These are phyloP conservation scores for Ceratothoa steindachneri DNA, from an alignment of 2,888 invertebrate genomes.

Conservation along the genomic window DNA sequence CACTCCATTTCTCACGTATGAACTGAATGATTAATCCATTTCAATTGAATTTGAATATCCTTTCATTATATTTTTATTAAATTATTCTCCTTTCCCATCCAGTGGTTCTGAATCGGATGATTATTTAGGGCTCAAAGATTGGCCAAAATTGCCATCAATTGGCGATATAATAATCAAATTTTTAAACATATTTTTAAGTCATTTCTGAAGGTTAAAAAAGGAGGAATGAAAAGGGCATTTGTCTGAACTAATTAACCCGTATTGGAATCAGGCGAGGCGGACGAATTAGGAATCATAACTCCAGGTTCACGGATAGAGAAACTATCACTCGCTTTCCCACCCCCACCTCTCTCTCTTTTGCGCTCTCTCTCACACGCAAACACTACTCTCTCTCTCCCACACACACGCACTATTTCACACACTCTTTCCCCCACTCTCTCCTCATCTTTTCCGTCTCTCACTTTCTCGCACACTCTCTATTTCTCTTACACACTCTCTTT, in stretches of 20 bases:
- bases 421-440: no score
- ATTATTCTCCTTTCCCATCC: not conserved
- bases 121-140: not conserved
- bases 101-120: not conserved
- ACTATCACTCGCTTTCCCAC: no score
- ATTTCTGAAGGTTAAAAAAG: no score
- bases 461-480: not conserved
- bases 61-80: not conserved
- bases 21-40: not conserved
- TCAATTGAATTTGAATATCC: slow-evolving; percentile 1
- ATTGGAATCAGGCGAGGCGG: not conserved
- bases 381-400: no score
- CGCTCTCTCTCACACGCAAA: no score
- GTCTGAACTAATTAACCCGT: not conserved
- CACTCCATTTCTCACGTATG: not conserved
- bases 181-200: no score
- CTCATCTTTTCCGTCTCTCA: no score
- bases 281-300: not conserved
- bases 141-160: not conserved
- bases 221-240: not conserved
- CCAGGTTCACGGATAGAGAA: not conserved
- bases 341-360: no score
- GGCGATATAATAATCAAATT: not conserved
- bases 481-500: not conserved
- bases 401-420: no score